Evolutionary conservation across 2,113 vertebrate genomes (phyloP), one percentile per base, ranked within the genome.

Genomic region (Cercopithecus mona): DNA sequence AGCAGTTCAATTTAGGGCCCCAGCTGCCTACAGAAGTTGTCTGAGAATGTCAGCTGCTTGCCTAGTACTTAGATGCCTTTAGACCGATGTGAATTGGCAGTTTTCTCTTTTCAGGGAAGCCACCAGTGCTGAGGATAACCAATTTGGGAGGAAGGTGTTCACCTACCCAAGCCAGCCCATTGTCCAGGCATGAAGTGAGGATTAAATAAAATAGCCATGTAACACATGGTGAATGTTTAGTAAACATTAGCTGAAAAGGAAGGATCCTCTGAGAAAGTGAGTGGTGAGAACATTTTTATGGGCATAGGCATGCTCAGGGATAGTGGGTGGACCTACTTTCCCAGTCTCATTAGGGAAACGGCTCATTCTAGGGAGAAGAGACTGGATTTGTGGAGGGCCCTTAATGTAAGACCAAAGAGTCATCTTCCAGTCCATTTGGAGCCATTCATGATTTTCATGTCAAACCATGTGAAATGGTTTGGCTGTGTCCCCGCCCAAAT

Each of bases 401-500:
- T 73, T 70, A 61, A 6, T 30, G 6, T 9, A 45, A 68, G 16
- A 73, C 35, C 23, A 0, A 12, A 32, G 20, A 94, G 57, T 80
- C 16, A 48, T 32, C 18, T 23, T 92, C n/a, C 27, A 50, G 73
- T 64, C 72, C 4, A 18, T 11, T 30, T 82, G 73, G 72, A 85
- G 23, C 76, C 72, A 52, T 38, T 64, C 57, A 38, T 86, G 70
- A 78, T 96, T 89, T 95, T 89, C 73, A 93, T 81, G 73, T 83
- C 38, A 75, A 90, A 68, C 13, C n/a, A 35, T 64, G 61, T 6
- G 12, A 64, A 30, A 64, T 2, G 12, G 61, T 64, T 64, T 64
- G 57, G 23, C 57, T 59, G 27, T 32, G 61, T 64, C 61, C 61
- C 13, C 27, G 13, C 61, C 61, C 61, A 64, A 64, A 64, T 64